Percentiles rank a stretch among this genome's conserved stretches.
Evolutionary conservation across 2,888 invertebrate genomes (phyloP).

Genomic region (Hirtodrosophila histrioides): DNA sequence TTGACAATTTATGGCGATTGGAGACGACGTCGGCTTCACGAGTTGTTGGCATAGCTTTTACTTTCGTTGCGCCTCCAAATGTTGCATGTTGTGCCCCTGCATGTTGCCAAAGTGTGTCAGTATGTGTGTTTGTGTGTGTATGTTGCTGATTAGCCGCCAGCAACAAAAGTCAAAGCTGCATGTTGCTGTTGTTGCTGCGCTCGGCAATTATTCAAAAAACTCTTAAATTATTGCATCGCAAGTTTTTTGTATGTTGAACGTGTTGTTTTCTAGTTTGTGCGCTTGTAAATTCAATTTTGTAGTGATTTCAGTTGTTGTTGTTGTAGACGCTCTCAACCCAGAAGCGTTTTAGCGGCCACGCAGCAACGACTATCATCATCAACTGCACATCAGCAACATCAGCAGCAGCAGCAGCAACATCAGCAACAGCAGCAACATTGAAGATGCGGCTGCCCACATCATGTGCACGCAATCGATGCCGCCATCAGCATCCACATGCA

Average conservation of each 20-base stretch:
- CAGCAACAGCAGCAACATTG: slow-evolving; percentile 13
- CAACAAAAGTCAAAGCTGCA: slow-evolving; percentile 40
- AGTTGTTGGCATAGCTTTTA: slow-evolving; percentile 49
- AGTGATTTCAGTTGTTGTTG: slow-evolving; percentile 29
- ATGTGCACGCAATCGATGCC: slow-evolving; percentile 67
- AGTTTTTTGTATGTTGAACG: slow-evolving; percentile 58
- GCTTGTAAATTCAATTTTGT: slow-evolving; percentile 63
- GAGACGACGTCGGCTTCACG: slow-evolving; percentile 1
- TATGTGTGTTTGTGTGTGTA: slow-evolving; percentile 14
- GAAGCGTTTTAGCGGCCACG: slow-evolving; percentile 67
- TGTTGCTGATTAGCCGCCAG: slow-evolving; percentile 61
- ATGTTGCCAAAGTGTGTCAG: slow-evolving; percentile 31
- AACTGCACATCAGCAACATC: slow-evolving; percentile 31
- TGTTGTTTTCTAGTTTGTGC: slow-evolving; percentile 76
- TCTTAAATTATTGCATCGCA: slow-evolving; percentile 63
- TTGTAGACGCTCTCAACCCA: slow-evolving; percentile 55
- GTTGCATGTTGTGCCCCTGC: slow-evolving; percentile 60
- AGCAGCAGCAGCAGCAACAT: neutral
- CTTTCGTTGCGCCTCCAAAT: slow-evolving; percentile 49
- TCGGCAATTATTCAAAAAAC: slow-evolving; percentile 70
- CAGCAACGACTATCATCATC: too few relatives aligned
- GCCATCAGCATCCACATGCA: slow-evolving; percentile 63
- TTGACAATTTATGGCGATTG: slow-evolving; percentile 60
- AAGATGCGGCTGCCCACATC: slow-evolving; percentile 56
- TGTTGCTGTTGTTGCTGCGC: slow-evolving; percentile 35